Conservation (phyloP, 2,888 invertebrate genomes). For the Drosophila acutilabella region DNA sequence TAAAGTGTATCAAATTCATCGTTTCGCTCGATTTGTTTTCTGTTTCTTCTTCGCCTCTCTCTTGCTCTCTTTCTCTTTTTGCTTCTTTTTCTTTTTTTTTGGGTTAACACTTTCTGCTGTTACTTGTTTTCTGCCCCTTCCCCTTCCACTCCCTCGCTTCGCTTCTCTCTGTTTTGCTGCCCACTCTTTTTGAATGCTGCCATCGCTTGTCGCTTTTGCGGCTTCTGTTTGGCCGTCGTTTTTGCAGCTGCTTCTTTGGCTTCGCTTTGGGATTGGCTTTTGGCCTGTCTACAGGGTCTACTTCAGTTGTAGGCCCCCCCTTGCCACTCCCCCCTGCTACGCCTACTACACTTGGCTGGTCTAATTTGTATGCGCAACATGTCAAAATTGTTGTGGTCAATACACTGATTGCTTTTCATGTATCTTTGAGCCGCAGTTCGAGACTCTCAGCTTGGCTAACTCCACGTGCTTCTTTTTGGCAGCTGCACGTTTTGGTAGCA, state of each 20-base stretch:
- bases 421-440: slow-evolving; percentile 35
- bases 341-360: slow-evolving; percentile 31
- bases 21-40: slow-evolving; percentile 33
- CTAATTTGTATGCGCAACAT: slow-evolving; percentile 82
- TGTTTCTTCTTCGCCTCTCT: slow-evolving; percentile 33
- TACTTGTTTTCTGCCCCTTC: not conserved
- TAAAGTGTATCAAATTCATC: slow-evolving; percentile 54
- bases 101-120: slow-evolving; percentile 2
- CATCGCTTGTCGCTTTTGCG: slow-evolving; percentile 72
- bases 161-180: slow-evolving; percentile 25
- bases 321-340: not conserved
- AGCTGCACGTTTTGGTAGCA: slow-evolving; percentile 45
- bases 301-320: slow-evolving; percentile 5
- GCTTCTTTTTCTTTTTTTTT: slow-evolving; percentile 1
- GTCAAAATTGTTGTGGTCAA: slow-evolving; percentile 82
- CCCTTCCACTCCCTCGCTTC: not conserved
- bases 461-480: slow-evolving; percentile 32
- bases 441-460: not conserved
- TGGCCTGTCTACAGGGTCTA: slow-evolving; percentile 31
- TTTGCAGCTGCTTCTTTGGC: slow-evolving; percentile 64
- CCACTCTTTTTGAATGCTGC: slow-evolving; percentile 51
- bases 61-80: not conserved
- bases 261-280: slow-evolving; percentile 59
- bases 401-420: slow-evolving; percentile 82
- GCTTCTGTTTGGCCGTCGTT: slow-evolving; percentile 71